These are phyloP conservation scores for Henricia sp. DNA, from an alignment of 53 echinoderm and acorn worm genomes.

Conservation along the genomic window DNA sequence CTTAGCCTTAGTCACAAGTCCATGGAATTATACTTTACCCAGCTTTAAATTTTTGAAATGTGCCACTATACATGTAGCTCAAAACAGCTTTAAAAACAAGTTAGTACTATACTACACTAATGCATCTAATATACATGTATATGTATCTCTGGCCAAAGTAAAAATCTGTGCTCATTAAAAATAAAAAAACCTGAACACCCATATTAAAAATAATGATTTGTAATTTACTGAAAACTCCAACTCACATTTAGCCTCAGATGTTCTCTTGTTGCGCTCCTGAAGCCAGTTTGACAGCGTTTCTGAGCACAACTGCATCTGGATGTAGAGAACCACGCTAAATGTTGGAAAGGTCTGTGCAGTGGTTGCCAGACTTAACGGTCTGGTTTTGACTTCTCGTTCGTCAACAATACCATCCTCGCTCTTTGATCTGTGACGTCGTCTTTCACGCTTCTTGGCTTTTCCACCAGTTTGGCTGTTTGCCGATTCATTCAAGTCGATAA, in stretches of 20 bases:
- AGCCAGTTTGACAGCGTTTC: constrained; percentile 71
- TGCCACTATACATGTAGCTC: too few relatives aligned
- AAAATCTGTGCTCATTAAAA: too few relatives aligned
- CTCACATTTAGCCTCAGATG: background rate
- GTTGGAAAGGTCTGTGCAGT: constrained; percentile 3
- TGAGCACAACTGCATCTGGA: constrained; percentile 87
- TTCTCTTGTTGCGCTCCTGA: constrained; percentile 45
- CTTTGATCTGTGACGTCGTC: constrained; percentile 35
- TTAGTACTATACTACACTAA: too few relatives aligned
- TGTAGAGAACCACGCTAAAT: constrained; percentile 59
- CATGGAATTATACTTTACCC: too few relatives aligned
- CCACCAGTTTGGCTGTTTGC: background rate
- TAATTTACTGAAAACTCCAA: background rate
- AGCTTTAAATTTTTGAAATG: too few relatives aligned
- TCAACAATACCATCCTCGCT: constrained; percentile 15
- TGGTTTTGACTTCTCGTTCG: background rate
- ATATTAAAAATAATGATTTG: too few relatives aligned
- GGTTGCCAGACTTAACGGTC: background rate
- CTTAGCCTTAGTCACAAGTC: too few relatives aligned
- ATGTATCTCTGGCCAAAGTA: too few relatives aligned
- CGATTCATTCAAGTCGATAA: background rate
- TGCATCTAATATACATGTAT: too few relatives aligned
- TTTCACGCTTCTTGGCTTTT: background rate
- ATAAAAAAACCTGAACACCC: too few relatives aligned
- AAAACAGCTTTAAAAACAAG: too few relatives aligned